Conservation (phyloP, 2,113 vertebrate species). For the Elaphurus davidianus region DNA sequence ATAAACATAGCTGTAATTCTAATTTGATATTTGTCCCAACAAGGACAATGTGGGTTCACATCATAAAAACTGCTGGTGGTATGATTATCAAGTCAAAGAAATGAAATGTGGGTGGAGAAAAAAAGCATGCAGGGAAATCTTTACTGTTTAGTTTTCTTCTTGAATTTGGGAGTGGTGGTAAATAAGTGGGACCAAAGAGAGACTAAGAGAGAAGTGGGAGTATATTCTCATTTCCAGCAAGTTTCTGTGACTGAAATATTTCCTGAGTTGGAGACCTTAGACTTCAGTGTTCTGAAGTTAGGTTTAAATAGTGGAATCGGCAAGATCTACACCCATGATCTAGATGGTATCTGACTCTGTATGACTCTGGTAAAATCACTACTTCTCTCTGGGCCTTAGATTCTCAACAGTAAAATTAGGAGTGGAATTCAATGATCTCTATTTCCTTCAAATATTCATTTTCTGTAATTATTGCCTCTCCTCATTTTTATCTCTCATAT, state of each 20-base stretch:
- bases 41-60: not conserved
- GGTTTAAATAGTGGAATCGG: not conserved
- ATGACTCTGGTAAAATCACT: not conserved
- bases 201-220: not conserved
- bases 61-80: not conserved
- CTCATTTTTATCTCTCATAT: not conserved
- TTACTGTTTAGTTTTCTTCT: not conserved
- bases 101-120: not conserved
- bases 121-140: not conserved
- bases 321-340: not conserved
- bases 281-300: not conserved
- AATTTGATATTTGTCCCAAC: not conserved
- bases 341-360: not conserved
- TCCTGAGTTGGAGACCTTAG: not conserved
- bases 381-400: not conserved
- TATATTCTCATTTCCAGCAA: not conserved
- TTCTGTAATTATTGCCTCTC: not conserved
- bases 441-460: not conserved
- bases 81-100: not conserved
- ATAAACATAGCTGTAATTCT: not conserved
- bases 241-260: not conserved
- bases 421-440: not conserved
- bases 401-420: not conserved
- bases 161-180: not conserved
- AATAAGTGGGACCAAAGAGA: not conserved